Evolutionary conservation across 1,140 invertebrate genomes (phyloP).

Genomic region (Fopius arisanus): DNA sequence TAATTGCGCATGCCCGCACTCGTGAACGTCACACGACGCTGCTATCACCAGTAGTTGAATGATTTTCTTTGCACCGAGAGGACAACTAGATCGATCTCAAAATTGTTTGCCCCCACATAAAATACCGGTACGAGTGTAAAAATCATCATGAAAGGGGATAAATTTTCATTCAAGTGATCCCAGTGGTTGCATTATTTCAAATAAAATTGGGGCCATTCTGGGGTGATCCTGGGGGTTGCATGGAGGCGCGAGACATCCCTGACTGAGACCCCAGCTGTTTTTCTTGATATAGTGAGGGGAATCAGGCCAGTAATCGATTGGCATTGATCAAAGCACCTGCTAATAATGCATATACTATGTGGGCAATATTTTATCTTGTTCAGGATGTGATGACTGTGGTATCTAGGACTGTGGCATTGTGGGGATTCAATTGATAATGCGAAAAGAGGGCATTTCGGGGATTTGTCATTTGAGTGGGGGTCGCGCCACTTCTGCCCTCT

Average conservation of each 20-base stretch:
- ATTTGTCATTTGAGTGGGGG: constrained; percentile 30
- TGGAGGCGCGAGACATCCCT: background rate
- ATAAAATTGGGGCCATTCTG: background rate
- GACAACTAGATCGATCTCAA: background rate
- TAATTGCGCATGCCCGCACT: constrained; percentile 25
- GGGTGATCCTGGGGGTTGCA: too few species aligned
- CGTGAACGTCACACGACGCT: constrained; percentile 26
- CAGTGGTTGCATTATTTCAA: background rate
- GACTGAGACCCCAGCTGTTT: constrained; percentile 29
- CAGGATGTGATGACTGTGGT: too few species aligned
- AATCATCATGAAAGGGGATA: background rate
- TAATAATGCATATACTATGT: background rate
- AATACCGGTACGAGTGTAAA: background rate
- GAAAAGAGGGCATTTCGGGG: background rate
- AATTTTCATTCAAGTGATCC: background rate
- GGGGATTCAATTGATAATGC: too few species aligned
- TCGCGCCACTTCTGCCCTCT: constrained; percentile 48
- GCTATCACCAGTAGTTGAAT: constrained; percentile 20
- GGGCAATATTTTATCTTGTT: background rate
- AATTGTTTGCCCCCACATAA: too few species aligned
- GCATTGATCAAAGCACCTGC: constrained; percentile 44
- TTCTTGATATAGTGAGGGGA: constrained; percentile 27
- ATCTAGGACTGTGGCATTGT: too few species aligned
- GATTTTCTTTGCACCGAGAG: background rate
- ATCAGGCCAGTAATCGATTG: constrained; percentile 48